These are phyloP conservation scores for Wiebesia pumilae DNA, from an alignment of 1,140 invertebrate species.

Conservation along the genomic window DNA sequence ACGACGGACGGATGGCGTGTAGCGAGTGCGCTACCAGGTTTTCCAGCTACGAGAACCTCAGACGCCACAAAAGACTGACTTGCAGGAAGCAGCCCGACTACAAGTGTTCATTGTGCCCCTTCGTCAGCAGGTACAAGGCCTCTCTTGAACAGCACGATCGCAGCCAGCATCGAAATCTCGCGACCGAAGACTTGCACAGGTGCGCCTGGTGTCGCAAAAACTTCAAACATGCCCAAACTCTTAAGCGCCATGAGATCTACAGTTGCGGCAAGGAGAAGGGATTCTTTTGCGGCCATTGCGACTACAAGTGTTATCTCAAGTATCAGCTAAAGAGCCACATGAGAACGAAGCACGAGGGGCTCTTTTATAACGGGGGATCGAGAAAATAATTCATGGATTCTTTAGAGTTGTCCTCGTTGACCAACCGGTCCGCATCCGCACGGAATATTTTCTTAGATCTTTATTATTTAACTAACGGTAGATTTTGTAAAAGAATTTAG, in stretches of 20 bases:
- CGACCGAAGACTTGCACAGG: not conserved
- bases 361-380: not conserved
- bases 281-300: constrained; percentile 59
- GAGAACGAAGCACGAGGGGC: constrained; percentile 12
- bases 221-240: constrained; percentile 31
- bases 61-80: constrained; percentile 21
- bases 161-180: not conserved
- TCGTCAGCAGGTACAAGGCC: constrained; percentile 42
- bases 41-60: constrained; percentile 38
- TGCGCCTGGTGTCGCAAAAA: constrained; percentile 31
- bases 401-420: too few relatives aligned
- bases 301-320: constrained; percentile 47
- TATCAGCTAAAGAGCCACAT: constrained; percentile 46
- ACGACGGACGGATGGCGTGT: constrained; percentile 11
- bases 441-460: too few relatives aligned
- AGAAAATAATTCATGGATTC: not conserved
- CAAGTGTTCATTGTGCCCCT: constrained; percentile 66
- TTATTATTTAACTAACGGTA: too few relatives aligned
- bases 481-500: too few relatives aligned
- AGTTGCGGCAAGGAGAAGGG: constrained; percentile 59
- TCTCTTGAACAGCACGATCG: constrained; percentile 27
- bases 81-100: constrained; percentile 58
- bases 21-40: constrained; percentile 31
- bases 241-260: constrained; percentile 55
- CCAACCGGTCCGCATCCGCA: too few relatives aligned